These are phyloP conservation scores for Harpegnathos saltator DNA, from an alignment of 1,140 invertebrate genomes.

Conservation along the genomic window DNA sequence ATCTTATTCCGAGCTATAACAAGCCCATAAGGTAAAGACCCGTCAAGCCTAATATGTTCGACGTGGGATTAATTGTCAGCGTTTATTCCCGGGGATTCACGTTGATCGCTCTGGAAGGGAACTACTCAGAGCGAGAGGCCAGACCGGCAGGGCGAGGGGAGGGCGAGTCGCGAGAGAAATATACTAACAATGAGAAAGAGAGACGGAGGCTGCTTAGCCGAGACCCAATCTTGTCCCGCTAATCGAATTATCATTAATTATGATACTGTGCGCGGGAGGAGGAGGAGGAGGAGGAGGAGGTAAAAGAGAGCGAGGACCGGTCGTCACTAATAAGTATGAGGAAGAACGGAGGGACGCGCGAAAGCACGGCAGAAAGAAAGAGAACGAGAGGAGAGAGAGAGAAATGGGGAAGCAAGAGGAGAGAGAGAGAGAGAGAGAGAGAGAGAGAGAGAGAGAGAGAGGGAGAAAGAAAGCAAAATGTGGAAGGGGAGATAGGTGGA, in stretches of 20 bases:
- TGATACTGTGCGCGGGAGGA: constrained; percentile 69
- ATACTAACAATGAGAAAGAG: background rate
- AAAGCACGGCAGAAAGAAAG: background rate
- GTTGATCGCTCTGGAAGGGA: constrained; percentile 36
- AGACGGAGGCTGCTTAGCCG: constrained; percentile 68
- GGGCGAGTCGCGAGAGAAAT: constrained; percentile 22
- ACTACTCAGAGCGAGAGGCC: constrained; percentile 26
- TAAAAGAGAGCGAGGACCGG: constrained; percentile 63
- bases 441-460: constrained; percentile 62
- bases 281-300: constrained; percentile 54
- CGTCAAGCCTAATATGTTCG: constrained; percentile 52
- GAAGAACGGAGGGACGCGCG: background rate
- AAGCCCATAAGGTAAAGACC: constrained; percentile 31
- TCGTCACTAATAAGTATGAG: constrained; percentile 74
- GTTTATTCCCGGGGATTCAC: constrained; percentile 26
- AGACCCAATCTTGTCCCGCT: constrained; percentile 78
- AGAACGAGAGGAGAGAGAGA: background rate
- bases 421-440: constrained; percentile 40
- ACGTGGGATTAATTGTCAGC: constrained; percentile 51
- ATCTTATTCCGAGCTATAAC: constrained; percentile 38
- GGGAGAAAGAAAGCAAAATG: constrained; percentile 60
- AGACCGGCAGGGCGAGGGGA: background rate
- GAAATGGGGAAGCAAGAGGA: background rate
- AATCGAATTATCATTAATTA: constrained; percentile 84
- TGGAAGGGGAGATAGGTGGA: constrained; percentile 74